phyloP scores from a whole-genome alignment of 2,113 vertebrate genomes.

The Paramisgurnus dabryanus region DNA sequence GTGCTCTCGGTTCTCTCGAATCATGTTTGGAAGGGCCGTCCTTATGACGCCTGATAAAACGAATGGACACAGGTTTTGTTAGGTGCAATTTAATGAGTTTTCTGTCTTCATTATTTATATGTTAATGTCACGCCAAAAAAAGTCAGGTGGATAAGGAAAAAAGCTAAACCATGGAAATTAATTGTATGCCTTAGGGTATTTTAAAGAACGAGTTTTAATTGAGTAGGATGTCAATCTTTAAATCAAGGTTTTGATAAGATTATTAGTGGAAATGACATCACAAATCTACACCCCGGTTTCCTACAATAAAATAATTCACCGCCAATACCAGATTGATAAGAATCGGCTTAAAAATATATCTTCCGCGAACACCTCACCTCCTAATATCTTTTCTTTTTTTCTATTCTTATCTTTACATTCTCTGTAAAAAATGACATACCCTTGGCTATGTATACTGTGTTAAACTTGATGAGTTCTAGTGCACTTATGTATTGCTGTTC shows the following conservation, averaged over 20 bases:
- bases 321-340: too few relatives aligned
- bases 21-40: constrained; percentile 95
- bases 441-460: too few relatives aligned
- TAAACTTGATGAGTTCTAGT: too few relatives aligned
- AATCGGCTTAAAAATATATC: too few relatives aligned
- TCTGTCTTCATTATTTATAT: constrained; percentile 16
- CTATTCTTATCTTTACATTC: too few relatives aligned
- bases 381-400: too few relatives aligned
- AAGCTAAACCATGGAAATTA: constrained; percentile 2
- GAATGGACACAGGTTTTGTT: not conserved
- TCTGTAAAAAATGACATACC: too few relatives aligned
- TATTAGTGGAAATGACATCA: constrained; percentile 7
- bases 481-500: too few relatives aligned
- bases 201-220: constrained; percentile 28
- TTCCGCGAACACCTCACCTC: too few relatives aligned
- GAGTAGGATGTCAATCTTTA: constrained; percentile 29
- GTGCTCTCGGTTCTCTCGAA: constrained; percentile 93
- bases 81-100: not conserved
- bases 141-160: not conserved
- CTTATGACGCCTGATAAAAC: constrained; percentile 85
- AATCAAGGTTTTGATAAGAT: constrained; percentile 25
- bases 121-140: constrained; percentile 19
- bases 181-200: constrained; percentile 23
- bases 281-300: too few relatives aligned
- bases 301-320: too few relatives aligned